phyloP scores from a whole-genome alignment of 2,113 vertebrate species.

The Burhinus oedicnemus region DNA sequence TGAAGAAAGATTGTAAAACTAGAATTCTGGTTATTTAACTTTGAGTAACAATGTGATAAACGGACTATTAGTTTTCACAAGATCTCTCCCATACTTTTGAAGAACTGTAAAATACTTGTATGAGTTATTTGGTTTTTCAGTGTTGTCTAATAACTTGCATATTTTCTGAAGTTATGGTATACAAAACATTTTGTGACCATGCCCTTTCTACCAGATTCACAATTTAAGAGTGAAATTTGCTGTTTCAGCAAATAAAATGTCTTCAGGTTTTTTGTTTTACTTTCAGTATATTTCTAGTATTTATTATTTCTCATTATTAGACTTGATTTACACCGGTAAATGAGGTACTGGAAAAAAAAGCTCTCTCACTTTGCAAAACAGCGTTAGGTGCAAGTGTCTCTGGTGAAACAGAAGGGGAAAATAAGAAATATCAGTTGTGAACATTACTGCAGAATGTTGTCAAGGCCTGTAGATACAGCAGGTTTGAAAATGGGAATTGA shows the following conservation, averaged over 20 bases:
- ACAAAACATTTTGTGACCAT: neutral
- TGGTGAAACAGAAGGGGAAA: neutral
- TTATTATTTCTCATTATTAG: neutral
- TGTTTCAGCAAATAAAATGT: neutral
- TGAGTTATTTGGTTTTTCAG: neutral
- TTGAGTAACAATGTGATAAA: neutral
- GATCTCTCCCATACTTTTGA: neutral
- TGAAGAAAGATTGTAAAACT: slow-evolving; percentile 44
- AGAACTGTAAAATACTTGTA: neutral
- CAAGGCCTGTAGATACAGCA: neutral
- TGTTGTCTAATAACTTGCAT: neutral
- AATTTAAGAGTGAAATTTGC: neutral
- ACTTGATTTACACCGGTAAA: neutral
- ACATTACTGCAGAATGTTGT: neutral
- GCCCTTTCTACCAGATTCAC: neutral
- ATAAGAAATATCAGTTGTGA: neutral
- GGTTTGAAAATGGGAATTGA: neutral
- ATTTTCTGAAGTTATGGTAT: neutral
- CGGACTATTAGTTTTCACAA: neutral
- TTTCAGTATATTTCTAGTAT: neutral
- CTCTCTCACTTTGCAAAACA: neutral
- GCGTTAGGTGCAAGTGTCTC: neutral
- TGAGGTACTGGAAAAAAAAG: neutral
- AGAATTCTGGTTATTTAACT: slow-evolving; percentile 35
- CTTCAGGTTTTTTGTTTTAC: neutral